These are phyloP conservation scores for Stichodactyla mertensii DNA, from an alignment of 64 coral and sea anemone genomes.

Conservation along the genomic window DNA sequence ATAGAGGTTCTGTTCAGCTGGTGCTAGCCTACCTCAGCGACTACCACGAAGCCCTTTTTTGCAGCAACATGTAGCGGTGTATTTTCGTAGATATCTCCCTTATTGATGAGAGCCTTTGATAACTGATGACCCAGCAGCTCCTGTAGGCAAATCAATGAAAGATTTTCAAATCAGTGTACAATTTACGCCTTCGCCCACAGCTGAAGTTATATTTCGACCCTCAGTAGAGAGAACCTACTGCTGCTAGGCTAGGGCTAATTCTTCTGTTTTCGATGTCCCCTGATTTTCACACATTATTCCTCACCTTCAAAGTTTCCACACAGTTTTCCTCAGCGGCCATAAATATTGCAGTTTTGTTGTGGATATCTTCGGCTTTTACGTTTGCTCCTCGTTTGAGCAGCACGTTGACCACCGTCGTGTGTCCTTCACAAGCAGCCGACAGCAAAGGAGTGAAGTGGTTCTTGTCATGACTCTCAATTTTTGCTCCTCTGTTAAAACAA, in stretches of 20 bases:
- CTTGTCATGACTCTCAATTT: constrained; percentile 86
- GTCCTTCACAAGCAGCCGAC: constrained; percentile 53
- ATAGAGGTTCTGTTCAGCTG: too few relatives aligned
- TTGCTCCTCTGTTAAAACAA: constrained; percentile 62
- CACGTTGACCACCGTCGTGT: constrained; percentile 28
- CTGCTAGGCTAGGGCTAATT: too few relatives aligned
- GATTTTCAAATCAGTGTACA: too few relatives aligned
- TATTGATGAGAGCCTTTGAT: constrained; percentile 44
- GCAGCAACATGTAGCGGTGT: constrained; percentile 69
- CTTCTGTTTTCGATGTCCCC: too few relatives aligned
- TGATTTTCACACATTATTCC: too few relatives aligned
- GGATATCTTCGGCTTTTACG: constrained; percentile 45
- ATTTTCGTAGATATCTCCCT: constrained; percentile 60
- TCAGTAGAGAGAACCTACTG: too few relatives aligned
- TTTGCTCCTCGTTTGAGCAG: constrained; percentile 62
- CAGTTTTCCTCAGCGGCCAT: constrained; percentile 95
- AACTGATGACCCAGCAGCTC: constrained; percentile 19
- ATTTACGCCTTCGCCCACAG: too few relatives aligned
- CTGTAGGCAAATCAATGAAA: constrained; percentile 5
- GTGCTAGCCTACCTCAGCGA: constrained; percentile 21
- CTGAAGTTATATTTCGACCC: too few relatives aligned
- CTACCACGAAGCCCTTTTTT: constrained; percentile 42
- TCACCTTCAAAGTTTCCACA: constrained; percentile 63
- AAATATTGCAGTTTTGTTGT: constrained; percentile 79
- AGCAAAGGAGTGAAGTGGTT: constrained; percentile 85